These are phyloP conservation scores for Seladonia tumulorum DNA, from an alignment of 2,888 invertebrate genomes.

Conservation along the genomic window DNA sequence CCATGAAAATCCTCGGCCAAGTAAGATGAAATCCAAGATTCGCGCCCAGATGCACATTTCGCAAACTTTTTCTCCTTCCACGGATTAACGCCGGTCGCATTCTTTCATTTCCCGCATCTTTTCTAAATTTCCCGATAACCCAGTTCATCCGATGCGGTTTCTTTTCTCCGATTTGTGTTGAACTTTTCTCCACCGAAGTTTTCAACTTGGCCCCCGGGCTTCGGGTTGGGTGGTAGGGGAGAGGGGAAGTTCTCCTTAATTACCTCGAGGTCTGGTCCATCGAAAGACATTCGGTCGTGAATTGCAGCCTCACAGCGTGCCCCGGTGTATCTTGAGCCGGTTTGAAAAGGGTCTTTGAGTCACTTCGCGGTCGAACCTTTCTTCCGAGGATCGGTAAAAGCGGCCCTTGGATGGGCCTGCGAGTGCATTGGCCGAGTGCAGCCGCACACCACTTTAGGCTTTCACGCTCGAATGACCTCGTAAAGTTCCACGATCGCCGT, in stretches of 20 bases:
- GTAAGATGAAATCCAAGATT: background rate
- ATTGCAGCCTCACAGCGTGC: background rate
- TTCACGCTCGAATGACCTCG: conserved; percentile 10
- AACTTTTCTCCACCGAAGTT: background rate
- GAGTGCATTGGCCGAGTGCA: background rate
- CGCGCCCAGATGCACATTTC: background rate
- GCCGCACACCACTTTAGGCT: conserved; percentile 18
- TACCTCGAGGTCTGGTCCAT: background rate
- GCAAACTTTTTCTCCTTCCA: background rate
- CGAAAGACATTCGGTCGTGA: background rate
- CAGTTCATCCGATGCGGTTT: background rate
- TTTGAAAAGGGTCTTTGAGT: background rate
- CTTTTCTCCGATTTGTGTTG: background rate
- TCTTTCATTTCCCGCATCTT: background rate
- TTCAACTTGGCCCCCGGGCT: background rate
- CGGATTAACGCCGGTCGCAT: background rate
- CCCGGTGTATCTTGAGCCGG: background rate
- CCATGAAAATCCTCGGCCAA: background rate
- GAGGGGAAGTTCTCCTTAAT: conserved; percentile 18
- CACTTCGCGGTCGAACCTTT: background rate
- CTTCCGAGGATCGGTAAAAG: background rate
- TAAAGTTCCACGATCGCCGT: conserved; percentile 23
- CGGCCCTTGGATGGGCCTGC: background rate
- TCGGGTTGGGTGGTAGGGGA: background rate
- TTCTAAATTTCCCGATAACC: background rate